A percentile compares a stretch with the other conserved stretches of the same genome.
Evolutionary conservation across 2,888 invertebrate species (phyloP).

Genomic region (Eristalinus aeneus): DNA sequence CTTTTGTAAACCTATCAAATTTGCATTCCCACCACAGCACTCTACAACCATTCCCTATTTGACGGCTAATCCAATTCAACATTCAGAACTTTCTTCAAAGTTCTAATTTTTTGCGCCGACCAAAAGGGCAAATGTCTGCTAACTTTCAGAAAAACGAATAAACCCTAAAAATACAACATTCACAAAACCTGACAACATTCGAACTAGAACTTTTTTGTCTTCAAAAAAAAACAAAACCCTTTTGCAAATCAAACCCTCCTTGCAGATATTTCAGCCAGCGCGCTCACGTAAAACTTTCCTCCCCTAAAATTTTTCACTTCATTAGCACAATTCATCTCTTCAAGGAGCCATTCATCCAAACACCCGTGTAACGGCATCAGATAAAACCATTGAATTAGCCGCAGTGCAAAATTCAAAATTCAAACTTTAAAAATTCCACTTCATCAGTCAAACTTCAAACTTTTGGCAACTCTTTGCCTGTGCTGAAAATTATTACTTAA

Average conservation of each 20-base stretch:
- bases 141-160: background rate
- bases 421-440: conserved; percentile 13
- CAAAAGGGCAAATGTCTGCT: no score
- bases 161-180: background rate
- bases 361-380: background rate
- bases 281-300: background rate
- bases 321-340: conserved; percentile 17
- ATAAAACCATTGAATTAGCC: conserved; percentile 12
- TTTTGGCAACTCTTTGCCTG: conserved; percentile 16
- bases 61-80: no score
- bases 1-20: no score
- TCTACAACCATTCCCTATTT: no score
- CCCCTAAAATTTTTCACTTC: background rate
- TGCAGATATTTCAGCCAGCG: background rate
- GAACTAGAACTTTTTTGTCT: background rate
- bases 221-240: background rate
- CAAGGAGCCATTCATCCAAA: background rate
- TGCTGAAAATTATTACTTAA: background rate
- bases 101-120: no score
- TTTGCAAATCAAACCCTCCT: background rate
- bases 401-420: background rate
- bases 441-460: conserved; percentile 29
- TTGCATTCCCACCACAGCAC: no score
- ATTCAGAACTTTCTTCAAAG: no score
- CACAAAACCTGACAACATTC: background rate